A percentile compares a stretch with the other conserved stretches of the same genome.
Conservation (phyloP, 2,888 invertebrate genomes). For the Itoplectis maculator region DNA sequence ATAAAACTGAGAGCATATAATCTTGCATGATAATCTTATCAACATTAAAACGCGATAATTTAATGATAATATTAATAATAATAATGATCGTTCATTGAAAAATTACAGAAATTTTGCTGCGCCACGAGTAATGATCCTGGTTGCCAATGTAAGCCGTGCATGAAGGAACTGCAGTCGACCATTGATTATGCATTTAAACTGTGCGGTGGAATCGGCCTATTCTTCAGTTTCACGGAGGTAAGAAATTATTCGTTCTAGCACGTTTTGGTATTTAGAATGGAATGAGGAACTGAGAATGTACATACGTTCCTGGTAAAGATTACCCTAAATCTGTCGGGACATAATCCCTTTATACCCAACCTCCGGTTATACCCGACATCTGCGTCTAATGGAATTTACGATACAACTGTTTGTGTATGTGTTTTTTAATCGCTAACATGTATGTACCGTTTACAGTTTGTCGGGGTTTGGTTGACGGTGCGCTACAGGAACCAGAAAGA, state of each 20-base stretch:
- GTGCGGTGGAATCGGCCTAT: constrained; percentile 96
- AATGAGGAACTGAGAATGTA: neutral
- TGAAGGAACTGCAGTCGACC: constrained; percentile 90
- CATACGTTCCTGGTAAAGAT: neutral
- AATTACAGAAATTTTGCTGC: constrained; percentile 87
- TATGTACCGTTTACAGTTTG: constrained; percentile 90
- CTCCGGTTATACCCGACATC: neutral
- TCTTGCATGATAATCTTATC: neutral
- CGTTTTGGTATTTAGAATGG: too few relatives aligned
- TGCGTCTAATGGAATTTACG: neutral
- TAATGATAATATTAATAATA: neutral
- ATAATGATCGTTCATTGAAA: neutral
- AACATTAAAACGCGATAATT: neutral
- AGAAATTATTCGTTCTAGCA: constrained; percentile 64
- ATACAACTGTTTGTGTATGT: neutral
- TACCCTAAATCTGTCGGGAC: neutral
- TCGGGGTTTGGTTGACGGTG: constrained; percentile 98
- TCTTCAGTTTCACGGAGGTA: constrained; percentile 99
- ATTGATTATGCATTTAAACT: constrained; percentile 95
- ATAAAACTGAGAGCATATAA: too few relatives aligned
- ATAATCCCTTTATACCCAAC: neutral
- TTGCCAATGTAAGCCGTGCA: constrained; percentile 89
- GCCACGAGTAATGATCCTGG: constrained; percentile 67
- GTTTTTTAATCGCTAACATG: constrained; percentile 44
- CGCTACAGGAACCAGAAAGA: constrained; percentile 99